These are phyloP conservation scores for Meiosimyza platycephala DNA, from an alignment of 2,888 invertebrate species.

Conservation along the genomic window DNA sequence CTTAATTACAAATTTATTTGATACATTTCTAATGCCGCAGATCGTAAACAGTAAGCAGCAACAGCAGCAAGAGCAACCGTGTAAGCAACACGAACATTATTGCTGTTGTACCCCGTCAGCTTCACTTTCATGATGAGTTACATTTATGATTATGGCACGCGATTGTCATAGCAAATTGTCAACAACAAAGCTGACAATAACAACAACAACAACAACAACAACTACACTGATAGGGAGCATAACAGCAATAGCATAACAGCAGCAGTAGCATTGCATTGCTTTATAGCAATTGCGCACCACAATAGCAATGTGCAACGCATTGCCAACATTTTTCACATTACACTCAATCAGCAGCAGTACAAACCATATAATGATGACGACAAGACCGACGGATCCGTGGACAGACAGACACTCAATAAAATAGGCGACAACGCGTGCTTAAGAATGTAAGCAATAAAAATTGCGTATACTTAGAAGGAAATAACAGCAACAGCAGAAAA, in stretches of 20 bases:
- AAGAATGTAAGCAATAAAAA: slow-evolving; percentile 26
- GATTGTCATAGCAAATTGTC: slow-evolving; percentile 29
- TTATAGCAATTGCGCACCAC: not conserved
- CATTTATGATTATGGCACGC: slow-evolving; percentile 36
- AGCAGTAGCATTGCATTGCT: slow-evolving; percentile 23
- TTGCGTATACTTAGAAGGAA: slow-evolving; percentile 11
- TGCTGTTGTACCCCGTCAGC: not conserved
- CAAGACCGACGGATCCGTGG: slow-evolving; percentile 16
- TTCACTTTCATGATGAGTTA: slow-evolving; percentile 1
- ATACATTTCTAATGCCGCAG: slow-evolving; percentile 24
- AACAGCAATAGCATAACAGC: slow-evolving; percentile 22
- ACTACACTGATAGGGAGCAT: not conserved
- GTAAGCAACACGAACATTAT: slow-evolving; percentile 18
- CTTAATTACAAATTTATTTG: slow-evolving; percentile 32
- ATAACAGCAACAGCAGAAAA: not conserved
- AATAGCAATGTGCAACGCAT: slow-evolving; percentile 6
- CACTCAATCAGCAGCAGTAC: slow-evolving; percentile 30
- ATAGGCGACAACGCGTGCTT: slow-evolving; percentile 46
- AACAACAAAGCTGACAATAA: slow-evolving; percentile 32
- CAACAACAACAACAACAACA: slow-evolving; percentile 4
- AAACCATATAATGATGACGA: not conserved
- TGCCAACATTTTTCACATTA: slow-evolving; percentile 38
- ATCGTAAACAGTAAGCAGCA: not conserved
- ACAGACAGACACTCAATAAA: slow-evolving; percentile 60
- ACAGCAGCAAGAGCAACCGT: slow-evolving; percentile 2